Percentiles rank a stretch among this genome's conserved stretches.
Evolutionary conservation across 2,888 invertebrate genomes (phyloP).

Genomic region (Hyposoter didymator): DNA sequence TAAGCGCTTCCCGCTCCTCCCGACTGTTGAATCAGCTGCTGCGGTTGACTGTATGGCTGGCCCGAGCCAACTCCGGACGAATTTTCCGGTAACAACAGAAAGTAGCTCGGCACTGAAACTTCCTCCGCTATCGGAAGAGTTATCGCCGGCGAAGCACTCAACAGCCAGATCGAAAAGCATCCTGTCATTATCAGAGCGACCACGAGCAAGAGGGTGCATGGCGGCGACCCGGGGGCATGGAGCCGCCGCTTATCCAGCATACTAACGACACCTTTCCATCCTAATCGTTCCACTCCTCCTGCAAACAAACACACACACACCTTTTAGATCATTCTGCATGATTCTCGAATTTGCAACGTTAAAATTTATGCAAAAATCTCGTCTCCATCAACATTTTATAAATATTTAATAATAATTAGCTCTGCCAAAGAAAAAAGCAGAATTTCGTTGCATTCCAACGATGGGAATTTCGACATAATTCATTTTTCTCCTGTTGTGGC

Average conservation of each 20-base stretch:
- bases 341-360: too few species aligned
- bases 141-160: slow-evolving; percentile 73
- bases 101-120: slow-evolving; percentile 72
- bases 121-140: slow-evolving; percentile 67
- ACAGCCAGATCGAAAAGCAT: slow-evolving; percentile 79
- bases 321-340: neutral
- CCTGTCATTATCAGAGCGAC: slow-evolving; percentile 76
- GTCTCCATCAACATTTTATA: too few species aligned
- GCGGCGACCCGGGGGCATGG: slow-evolving; percentile 78
- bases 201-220: slow-evolving; percentile 77
- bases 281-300: slow-evolving; percentile 68
- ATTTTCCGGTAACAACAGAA: slow-evolving; percentile 75
- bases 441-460: too few species aligned
- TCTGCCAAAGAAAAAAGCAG: neutral
- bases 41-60: slow-evolving; percentile 38
- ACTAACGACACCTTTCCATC: slow-evolving; percentile 73
- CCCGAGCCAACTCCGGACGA: slow-evolving; percentile 70
- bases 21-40: slow-evolving; percentile 53
- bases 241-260: slow-evolving; percentile 81
- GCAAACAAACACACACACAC: neutral
- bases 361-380: too few species aligned
- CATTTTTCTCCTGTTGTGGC: neutral
- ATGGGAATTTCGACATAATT: neutral
- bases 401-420: too few species aligned
- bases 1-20: slow-evolving; percentile 62